These are phyloP conservation scores for Caenorhabditis remanei DNA, from an alignment of 1,140 invertebrate genomes.

Conservation along the genomic window DNA sequence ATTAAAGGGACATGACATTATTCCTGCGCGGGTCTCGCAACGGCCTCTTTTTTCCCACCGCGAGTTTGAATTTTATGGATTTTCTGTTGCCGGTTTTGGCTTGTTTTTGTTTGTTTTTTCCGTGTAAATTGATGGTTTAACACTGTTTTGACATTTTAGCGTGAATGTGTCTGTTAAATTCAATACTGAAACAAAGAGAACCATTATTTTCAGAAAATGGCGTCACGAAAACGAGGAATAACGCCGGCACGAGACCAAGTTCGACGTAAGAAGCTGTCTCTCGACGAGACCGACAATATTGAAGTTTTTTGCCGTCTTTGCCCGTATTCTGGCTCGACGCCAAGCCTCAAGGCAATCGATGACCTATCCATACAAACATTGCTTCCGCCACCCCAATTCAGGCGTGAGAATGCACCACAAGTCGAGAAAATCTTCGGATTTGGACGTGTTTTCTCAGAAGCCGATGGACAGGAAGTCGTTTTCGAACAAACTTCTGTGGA, in stretches of 20 bases:
- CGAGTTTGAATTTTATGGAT: slow-evolving; percentile 36
- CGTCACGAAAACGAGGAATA: slow-evolving; percentile 44
- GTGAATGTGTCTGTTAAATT: neutral
- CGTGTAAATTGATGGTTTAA: neutral
- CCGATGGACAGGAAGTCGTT: slow-evolving; percentile 3
- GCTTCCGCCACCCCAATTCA: slow-evolving; percentile 15
- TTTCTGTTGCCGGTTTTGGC: neutral
- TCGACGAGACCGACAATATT: slow-evolving; percentile 24
- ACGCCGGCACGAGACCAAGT: slow-evolving; percentile 21
- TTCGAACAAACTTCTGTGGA: slow-evolving; percentile 5
- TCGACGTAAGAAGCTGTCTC: slow-evolving; percentile 1
- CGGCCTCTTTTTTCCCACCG: slow-evolving; percentile 5
- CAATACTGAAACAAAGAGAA: neutral
- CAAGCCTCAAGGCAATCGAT: slow-evolving; percentile 17
- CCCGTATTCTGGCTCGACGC: slow-evolving; percentile 24
- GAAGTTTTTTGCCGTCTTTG: slow-evolving; percentile 34
- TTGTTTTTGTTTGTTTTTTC: neutral
- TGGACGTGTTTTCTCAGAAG: slow-evolving; percentile 34
- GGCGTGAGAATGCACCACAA: slow-evolving; percentile 38
- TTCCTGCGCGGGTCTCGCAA: slow-evolving; percentile 2
- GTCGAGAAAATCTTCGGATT: slow-evolving; percentile 45
- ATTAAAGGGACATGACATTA: slow-evolving; percentile 12
- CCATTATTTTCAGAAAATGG: slow-evolving; percentile 14
- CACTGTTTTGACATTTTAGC: neutral
- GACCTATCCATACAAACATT: neutral